Conservation (phyloP, 2,888 invertebrate species). For the Hypena proboscidalis region DNA sequence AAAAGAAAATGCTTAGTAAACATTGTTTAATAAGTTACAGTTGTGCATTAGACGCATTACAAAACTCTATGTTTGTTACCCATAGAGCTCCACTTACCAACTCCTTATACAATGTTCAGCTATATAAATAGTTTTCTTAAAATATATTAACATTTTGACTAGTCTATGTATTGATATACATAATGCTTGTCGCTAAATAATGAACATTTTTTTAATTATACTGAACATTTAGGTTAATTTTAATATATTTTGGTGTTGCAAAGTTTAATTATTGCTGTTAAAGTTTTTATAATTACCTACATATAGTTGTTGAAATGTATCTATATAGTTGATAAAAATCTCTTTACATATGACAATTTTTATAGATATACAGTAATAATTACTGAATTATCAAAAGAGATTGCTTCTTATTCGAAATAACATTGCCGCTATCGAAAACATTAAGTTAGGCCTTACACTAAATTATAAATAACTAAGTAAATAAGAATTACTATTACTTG, state of each 20-base stretch:
- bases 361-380: too few species aligned
- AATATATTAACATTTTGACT: slow-evolving; percentile 41
- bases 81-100: neutral
- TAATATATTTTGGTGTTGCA: slow-evolving; percentile 3
- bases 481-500: too few species aligned
- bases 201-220: slow-evolving; percentile 9
- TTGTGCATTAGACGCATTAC: slow-evolving; percentile 4
- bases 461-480: too few species aligned
- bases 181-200: slow-evolving; percentile 7
- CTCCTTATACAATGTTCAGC: slow-evolving; percentile 27
- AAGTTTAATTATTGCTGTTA: neutral
- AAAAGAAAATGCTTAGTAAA: slow-evolving; percentile 32
- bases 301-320: too few species aligned
- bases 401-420: too few species aligned
- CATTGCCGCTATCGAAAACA: too few species aligned
- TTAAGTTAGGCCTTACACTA: too few species aligned
- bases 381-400: too few species aligned
- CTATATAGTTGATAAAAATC: too few species aligned
- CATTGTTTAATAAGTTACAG: slow-evolving; percentile 33
- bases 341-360: too few species aligned
- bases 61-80: neutral
- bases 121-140: slow-evolving; percentile 28
- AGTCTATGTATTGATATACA: slow-evolving; percentile 31
- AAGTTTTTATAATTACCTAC: too few species aligned
- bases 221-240: slow-evolving; percentile 13